Base-by-base conservation (phyloP, 1,140 invertebrate genomes). In the Octopus sinensis region DNA sequence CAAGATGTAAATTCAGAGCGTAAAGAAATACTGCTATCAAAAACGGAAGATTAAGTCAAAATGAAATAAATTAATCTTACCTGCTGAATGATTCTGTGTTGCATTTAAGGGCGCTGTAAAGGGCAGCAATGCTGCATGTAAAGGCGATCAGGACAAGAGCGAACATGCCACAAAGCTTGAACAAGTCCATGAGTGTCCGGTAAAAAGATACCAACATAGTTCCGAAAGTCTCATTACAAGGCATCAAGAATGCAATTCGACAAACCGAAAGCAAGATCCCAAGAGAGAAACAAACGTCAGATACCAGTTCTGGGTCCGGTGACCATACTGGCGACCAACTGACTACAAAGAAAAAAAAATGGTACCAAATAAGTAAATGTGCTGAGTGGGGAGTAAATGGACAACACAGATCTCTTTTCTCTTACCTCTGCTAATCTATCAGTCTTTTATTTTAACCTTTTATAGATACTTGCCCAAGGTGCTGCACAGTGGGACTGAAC, bases 221-320 rank as follows among this genome's bases (percentile, higher is more conserved):
- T 54, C 87, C 87, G n/a, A 88, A 84, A 12, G 86, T 84, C 76
- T 88, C 87, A 78, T 88, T 88, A 78, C 85, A 85, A 5, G 87
- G 87, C 87, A 88, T 88, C 68, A 88, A 85, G 79, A 88, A 88
- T 10, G 87, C 86, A 76, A 88, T 86, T 23, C 87, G 80, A 30
- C 82, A 82, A 17, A 88, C 82, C 53, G 84, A 86, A 62, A 88
- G 79, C 51, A 88, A 84, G 53, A 85, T 86, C 4, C 86, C 87
- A 23, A 86, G 76, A 51, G 86, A 86, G 79, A 88, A 88, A 54
- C 86, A 76, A 43, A 87, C 83, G 76, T 88, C 87, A 1, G 87
- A 86, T 13, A 88, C 54, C 9, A 88, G 78, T 56, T 86, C 86
- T 4, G 87, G 87, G 78, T 88, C 87, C 0, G 87, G 87, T 54